Evolutionary conservation across 2,113 vertebrate species (phyloP).

Genomic region (Grammomys dolichurus): DNA sequence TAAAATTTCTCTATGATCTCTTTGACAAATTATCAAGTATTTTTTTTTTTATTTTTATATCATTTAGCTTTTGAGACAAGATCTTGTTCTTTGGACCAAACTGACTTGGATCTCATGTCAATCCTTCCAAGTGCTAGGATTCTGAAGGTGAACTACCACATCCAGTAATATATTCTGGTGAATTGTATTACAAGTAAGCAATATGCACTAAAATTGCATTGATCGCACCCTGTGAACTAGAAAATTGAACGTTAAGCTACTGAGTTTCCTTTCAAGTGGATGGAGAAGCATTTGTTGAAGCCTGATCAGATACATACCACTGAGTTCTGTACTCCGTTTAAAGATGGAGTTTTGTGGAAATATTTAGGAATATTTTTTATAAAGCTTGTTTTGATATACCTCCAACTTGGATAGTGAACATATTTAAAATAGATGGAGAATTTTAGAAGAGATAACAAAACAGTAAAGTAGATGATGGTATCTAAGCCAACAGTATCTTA

Average conservation of each 20-base stretch:
- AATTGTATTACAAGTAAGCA: conserved; percentile 45
- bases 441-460: neutral
- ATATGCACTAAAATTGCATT: neutral
- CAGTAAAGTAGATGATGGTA: neutral
- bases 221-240: neutral
- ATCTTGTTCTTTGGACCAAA: neutral
- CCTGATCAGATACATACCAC: neutral
- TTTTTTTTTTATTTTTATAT: neutral
- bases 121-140: neutral
- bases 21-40: neutral
- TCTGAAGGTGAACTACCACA: neutral
- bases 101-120: neutral
- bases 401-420: neutral
- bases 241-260: conserved; percentile 41
- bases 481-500: neutral
- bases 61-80: neutral
- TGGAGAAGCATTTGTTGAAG: neutral
- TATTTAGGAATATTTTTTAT: conserved; percentile 10
- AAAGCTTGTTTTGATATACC: neutral
- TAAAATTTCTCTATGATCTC: neutral
- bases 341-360: neutral
- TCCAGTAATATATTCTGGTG: neutral
- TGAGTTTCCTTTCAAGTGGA: conserved; percentile 42
- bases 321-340: too few species aligned
- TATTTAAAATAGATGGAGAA: neutral